A percentile compares a stretch with the other conserved stretches of the same genome.
Conservation (phyloP, 2,113 vertebrate species). For the Malurus melanocephalus region DNA sequence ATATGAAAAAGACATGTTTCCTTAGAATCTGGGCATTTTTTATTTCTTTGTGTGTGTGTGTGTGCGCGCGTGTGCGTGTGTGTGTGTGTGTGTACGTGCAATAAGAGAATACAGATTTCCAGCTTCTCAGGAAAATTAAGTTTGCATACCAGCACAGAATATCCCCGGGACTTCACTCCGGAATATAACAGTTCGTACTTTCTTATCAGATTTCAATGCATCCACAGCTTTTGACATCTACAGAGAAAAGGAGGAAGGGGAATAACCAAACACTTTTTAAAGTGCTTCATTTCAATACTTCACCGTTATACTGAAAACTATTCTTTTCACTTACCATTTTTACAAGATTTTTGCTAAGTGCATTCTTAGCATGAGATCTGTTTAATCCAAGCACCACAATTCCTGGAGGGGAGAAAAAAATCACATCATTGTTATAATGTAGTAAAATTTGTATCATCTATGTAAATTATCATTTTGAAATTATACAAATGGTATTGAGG, state of each 20-base stretch:
- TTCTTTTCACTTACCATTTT: slow-evolving; percentile 84
- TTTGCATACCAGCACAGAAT: slow-evolving; percentile 94
- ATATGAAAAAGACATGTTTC: slow-evolving; percentile 7
- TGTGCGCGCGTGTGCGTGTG: no score
- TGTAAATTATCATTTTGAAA: not conserved
- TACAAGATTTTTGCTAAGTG: slow-evolving; percentile 91
- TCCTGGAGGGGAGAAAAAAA: slow-evolving; percentile 72
- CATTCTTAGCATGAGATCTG: slow-evolving; percentile 92
- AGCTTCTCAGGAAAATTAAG: slow-evolving; percentile 53
- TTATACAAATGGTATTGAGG: not conserved
- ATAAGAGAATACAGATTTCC: not conserved
- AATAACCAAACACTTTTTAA: slow-evolving; percentile 46
- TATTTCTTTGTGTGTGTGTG: not conserved
- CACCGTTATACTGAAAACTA: slow-evolving; percentile 9
- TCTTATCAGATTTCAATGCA: slow-evolving; percentile 89
- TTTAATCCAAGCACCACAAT: slow-evolving; percentile 95
- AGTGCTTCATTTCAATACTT: not conserved
- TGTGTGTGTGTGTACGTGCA: not conserved
- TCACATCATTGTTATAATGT: not conserved
- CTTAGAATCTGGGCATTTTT: slow-evolving; percentile 2
- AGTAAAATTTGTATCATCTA: not conserved
- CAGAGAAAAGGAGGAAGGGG: slow-evolving; percentile 50
- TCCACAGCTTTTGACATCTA: slow-evolving; percentile 91
- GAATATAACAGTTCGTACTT: slow-evolving; percentile 89
- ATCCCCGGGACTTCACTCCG: slow-evolving; percentile 94